Percentiles rank a stretch among this genome's conserved stretches.
These are phyloP conservation scores for Campylomormyrus tamandua DNA, from an alignment of 2,113 vertebrate genomes.

Conservation along the genomic window DNA sequence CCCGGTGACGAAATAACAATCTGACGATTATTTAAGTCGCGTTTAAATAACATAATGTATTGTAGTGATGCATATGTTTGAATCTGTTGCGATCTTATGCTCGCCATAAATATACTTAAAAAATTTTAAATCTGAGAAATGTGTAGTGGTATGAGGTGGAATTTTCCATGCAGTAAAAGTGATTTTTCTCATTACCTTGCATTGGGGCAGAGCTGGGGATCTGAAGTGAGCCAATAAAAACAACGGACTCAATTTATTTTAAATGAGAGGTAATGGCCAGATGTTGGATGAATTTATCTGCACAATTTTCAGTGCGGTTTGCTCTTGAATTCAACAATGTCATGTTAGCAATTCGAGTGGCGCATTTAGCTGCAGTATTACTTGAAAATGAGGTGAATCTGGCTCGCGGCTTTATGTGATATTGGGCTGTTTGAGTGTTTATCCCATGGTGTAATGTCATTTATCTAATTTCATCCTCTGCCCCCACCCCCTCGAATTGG, in stretches of 20 bases:
- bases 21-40: background rate
- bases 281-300: conserved; percentile 59
- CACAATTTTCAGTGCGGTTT: conserved; percentile 32
- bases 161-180: conserved; percentile 44
- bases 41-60: background rate
- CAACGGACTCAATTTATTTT: conserved; percentile 41
- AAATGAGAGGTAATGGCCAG: conserved; percentile 57
- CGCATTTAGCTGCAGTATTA: conserved; percentile 28
- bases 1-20: background rate
- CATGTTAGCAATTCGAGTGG: conserved; percentile 38
- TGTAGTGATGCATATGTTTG: background rate
- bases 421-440: background rate
- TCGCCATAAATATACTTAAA: background rate
- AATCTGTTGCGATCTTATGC: background rate
- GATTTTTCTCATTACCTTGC: conserved; percentile 40
- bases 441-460: conserved; percentile 21
- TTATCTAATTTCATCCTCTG: conserved; percentile 2
- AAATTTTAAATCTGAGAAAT: conserved; percentile 10
- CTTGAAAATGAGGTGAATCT: conserved; percentile 31
- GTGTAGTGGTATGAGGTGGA: conserved; percentile 36
- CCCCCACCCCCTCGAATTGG: background rate
- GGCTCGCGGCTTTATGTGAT: conserved; percentile 26
- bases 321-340: conserved; percentile 38
- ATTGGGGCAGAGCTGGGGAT: background rate
- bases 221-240: conserved; percentile 35